Percentiles rank a stretch among this genome's conserved stretches.
Evolutionary conservation across 2,888 invertebrate species (phyloP).

Genomic region (Pogonocherus hispidulus): DNA sequence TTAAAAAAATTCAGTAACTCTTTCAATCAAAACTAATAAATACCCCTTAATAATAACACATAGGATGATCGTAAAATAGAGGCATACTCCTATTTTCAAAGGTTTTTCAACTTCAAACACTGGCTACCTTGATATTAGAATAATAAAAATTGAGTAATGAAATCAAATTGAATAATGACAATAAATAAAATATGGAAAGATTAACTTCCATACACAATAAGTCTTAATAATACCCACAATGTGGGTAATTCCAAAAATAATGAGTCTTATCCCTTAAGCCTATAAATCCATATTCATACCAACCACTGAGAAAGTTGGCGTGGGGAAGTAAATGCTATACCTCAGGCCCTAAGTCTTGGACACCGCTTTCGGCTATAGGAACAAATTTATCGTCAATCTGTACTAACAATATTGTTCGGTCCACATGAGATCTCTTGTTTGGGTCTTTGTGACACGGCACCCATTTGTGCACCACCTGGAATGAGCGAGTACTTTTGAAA

Average conservation of each 20-base stretch:
- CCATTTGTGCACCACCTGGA: constrained; percentile 92
- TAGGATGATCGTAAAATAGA: no score
- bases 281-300: constrained; percentile 18
- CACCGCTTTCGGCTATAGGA: constrained; percentile 92
- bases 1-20: no score
- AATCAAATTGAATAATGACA: background rate
- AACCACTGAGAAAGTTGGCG: constrained; percentile 1
- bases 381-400: constrained; percentile 94
- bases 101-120: no score
- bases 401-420: constrained; percentile 91
- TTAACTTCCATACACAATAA: background rate
- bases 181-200: constrained; percentile 7
- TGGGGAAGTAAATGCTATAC: constrained; percentile 50
- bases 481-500: no score
- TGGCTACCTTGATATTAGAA: no score
- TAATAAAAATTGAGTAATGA: no score
- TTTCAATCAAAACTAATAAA: no score
- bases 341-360: constrained; percentile 83
- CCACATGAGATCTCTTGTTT: constrained; percentile 89
- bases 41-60: no score
- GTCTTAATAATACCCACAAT: constrained; percentile 16
- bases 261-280: constrained; percentile 26
- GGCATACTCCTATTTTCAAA: no score
- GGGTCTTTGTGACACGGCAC: constrained; percentile 92
- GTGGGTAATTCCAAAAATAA: constrained; percentile 19